A percentile compares a stretch with the other conserved stretches of the same genome.
These are phyloP conservation scores for Sturnus vulgaris DNA, from an alignment of 2,113 vertebrate species.

Conservation along the genomic window DNA sequence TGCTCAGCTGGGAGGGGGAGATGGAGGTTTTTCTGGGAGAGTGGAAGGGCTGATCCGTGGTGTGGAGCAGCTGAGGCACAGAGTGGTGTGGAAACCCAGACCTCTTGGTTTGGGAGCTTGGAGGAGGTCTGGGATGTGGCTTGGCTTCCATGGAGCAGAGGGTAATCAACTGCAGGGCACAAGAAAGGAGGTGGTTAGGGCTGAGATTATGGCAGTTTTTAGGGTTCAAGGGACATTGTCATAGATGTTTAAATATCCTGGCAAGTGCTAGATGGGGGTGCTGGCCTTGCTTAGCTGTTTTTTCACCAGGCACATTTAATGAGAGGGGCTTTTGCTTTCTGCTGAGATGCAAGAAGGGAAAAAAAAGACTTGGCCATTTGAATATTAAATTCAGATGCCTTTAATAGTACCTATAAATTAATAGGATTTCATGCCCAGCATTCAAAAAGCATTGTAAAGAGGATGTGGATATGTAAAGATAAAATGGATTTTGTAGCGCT, in stretches of 20 bases:
- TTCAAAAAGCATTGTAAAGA: conserved; percentile 44
- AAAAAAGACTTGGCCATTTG: neutral
- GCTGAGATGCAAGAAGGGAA: neutral
- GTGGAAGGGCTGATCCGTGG: neutral
- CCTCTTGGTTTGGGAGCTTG: neutral
- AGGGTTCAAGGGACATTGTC: neutral
- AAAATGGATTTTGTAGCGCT: conserved; percentile 45
- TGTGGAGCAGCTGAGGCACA: neutral
- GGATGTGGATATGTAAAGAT: conserved; percentile 42
- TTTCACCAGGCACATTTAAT: neutral
- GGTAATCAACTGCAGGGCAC: neutral
- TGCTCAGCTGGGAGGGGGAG: neutral
- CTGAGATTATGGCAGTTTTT: neutral
- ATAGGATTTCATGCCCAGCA: conserved; percentile 47
- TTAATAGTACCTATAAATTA: conserved; percentile 56
- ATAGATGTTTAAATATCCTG: neutral
- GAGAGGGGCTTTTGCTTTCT: neutral
- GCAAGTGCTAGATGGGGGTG: neutral
- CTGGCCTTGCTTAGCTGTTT: neutral
- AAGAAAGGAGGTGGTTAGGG: neutral
- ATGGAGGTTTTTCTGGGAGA: neutral
- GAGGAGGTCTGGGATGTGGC: neutral
- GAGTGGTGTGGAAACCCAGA: neutral
- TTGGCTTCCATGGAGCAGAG: neutral
- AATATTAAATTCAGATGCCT: conserved; percentile 38